Conservation (phyloP, 2,113 vertebrate species). For the Anhinga rufa region DNA sequence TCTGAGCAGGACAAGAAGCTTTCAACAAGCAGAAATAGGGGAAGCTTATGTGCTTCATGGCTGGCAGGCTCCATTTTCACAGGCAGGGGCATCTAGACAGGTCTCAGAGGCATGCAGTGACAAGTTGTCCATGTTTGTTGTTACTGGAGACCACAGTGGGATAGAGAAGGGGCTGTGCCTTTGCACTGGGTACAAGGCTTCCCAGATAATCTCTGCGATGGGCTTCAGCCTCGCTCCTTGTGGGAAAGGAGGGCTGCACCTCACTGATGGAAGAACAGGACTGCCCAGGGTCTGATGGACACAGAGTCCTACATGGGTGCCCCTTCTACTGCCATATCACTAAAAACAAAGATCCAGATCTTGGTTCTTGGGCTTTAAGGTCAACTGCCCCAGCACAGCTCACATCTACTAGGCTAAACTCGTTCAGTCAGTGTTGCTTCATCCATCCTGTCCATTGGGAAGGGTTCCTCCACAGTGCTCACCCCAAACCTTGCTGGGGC, state of each 20-base stretch:
- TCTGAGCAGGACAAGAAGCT: background rate
- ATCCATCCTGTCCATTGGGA: background rate
- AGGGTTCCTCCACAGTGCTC: background rate
- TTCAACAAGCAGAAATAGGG: background rate
- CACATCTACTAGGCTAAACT: background rate
- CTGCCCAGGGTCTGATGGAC: background rate
- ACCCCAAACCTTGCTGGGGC: background rate
- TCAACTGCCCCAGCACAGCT: background rate
- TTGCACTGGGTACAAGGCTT: background rate
- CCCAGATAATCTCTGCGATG: background rate
- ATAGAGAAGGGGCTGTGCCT: background rate
- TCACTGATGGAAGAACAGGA: background rate
- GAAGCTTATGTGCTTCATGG: background rate
- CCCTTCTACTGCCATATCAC: background rate
- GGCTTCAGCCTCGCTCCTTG: accelerated
- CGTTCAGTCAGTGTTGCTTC: background rate
- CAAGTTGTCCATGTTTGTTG: background rate
- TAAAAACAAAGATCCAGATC: background rate
- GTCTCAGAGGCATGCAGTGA: background rate
- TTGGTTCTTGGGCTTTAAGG: background rate
- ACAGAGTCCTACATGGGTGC: accelerated
- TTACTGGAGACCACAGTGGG: background rate
- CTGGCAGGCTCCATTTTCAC: background rate
- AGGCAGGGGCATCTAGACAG: background rate
- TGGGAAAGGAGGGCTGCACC: background rate